These are phyloP conservation scores for Jaculus jaculus DNA, from an alignment of 2,113 vertebrate species.

Conservation along the genomic window DNA sequence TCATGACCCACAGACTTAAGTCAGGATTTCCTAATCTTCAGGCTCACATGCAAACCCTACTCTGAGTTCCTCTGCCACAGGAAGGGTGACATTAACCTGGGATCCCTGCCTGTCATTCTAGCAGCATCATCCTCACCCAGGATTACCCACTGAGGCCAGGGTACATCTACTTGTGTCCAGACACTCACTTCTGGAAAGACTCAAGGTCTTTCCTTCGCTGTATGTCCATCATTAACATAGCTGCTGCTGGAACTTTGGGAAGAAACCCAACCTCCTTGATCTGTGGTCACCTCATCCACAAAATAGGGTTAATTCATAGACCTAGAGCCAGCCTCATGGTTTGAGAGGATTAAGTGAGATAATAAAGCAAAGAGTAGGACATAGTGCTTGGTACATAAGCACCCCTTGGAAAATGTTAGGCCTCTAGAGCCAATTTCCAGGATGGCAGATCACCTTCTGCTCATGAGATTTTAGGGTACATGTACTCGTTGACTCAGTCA, in stretches of 20 bases:
- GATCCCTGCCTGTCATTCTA: not conserved
- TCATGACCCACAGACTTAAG: not conserved
- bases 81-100: not conserved
- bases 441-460: not conserved
- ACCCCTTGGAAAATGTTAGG: not conserved
- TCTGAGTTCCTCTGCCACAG: slow-evolving; percentile 5
- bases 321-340: not conserved
- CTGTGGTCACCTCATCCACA: not conserved
- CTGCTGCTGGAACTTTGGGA: not conserved
- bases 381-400: not conserved
- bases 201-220: not conserved
- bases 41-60: not conserved
- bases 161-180: no score
- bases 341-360: not conserved
- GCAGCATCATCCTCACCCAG: not conserved
- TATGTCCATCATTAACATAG: not conserved
- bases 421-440: not conserved
- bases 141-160: not conserved
- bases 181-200: not conserved
- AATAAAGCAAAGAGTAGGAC: not conserved
- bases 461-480: not conserved
- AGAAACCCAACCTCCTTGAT: not conserved
- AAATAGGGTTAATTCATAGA: not conserved
- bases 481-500: not conserved
- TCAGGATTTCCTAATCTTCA: slow-evolving; percentile 30